A percentile compares a stretch with the other conserved stretches of the same genome.
Conservation (phyloP, 2,113 vertebrate genomes). For the Albula glossodonta region DNA sequence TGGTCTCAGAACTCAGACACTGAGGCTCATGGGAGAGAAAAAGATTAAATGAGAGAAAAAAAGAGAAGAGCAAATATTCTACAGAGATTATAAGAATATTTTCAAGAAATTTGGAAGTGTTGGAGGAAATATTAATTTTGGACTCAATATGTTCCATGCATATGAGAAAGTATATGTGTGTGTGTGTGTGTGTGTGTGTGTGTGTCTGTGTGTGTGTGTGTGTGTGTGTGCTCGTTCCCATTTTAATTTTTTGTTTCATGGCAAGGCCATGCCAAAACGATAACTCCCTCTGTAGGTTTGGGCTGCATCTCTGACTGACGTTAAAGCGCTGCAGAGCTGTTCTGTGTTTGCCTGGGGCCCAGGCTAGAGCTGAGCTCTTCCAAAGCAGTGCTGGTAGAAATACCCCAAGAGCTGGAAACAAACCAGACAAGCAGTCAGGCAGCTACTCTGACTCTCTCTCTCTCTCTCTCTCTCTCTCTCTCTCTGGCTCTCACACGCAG, state of each 20-base stretch:
- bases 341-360: conserved; percentile 4
- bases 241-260: neutral
- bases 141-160: too few relatives aligned
- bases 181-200: too few relatives aligned
- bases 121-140: too few relatives aligned
- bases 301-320: conserved; percentile 5
- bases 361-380: neutral
- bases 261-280: neutral
- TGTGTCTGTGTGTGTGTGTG: neutral
- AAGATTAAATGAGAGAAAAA: too few relatives aligned
- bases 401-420: neutral
- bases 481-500: neutral
- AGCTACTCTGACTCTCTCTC: neutral
- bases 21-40: too few relatives aligned
- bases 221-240: neutral
- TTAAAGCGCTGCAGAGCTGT: neutral
- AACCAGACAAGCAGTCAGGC: neutral
- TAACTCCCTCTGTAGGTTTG: neutral
- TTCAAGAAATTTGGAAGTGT: too few relatives aligned
- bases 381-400: neutral
- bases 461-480: neutral
- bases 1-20: too few relatives aligned
- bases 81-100: too few relatives aligned
- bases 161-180: too few relatives aligned
- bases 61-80: too few relatives aligned